Conservation (phyloP, 1,140 invertebrate species). For the Drosophila auraria region DNA sequence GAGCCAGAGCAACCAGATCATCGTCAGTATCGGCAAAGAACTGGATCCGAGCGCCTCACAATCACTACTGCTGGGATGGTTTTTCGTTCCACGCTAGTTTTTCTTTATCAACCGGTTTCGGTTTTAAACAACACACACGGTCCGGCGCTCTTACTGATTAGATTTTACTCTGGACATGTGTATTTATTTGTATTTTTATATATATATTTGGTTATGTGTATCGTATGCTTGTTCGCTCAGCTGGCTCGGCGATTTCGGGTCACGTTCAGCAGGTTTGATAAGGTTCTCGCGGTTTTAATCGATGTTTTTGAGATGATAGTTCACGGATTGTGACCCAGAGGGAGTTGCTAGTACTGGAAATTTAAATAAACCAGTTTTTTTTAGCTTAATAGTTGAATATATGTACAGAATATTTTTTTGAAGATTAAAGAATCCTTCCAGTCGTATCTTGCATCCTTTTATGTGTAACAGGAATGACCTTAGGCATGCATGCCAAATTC, state of each 20-base stretch:
- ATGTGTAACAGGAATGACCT: background rate
- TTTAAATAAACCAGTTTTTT: background rate
- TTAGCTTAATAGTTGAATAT: no score
- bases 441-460: no score
- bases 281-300: background rate
- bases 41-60: background rate
- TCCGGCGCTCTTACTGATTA: constrained; percentile 18
- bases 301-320: background rate
- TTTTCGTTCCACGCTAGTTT: constrained; percentile 4
- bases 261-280: constrained; percentile 3
- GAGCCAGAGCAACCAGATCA: constrained; percentile 33
- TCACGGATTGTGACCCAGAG: background rate
- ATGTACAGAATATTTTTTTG: no score
- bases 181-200: background rate
- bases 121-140: constrained; percentile 2
- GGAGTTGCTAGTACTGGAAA: background rate
- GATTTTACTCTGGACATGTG: constrained; percentile 10
- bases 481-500: background rate
- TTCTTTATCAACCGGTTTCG: constrained; percentile 20
- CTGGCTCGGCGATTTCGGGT: background rate
- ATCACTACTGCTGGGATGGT: constrained; percentile 6
- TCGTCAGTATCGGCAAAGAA: background rate
- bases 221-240: constrained; percentile 14
- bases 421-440: no score
- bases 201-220: background rate